Evolutionary conservation across 2,888 invertebrate genomes (phyloP).

Genomic region (Oxystoma pomonae): DNA sequence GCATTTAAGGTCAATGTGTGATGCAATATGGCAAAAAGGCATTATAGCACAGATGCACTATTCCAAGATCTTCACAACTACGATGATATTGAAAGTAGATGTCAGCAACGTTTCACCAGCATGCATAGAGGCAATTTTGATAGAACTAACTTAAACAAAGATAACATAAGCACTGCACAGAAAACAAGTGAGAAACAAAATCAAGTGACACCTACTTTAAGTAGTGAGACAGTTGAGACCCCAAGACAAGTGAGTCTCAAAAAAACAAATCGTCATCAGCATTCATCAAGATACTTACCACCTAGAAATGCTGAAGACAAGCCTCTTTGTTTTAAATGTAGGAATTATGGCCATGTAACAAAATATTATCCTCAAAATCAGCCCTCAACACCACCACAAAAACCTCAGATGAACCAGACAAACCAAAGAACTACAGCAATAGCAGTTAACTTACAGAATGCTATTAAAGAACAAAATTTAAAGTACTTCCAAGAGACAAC

Average conservation of each 20-base stretch:
- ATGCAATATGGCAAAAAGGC: neutral
- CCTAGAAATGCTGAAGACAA: neutral
- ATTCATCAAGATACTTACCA: neutral
- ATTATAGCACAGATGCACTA: neutral
- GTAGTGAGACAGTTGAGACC: neutral
- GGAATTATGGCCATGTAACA: conserved; percentile 7
- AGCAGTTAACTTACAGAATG: neutral
- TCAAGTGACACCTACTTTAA: neutral
- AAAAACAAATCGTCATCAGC: neutral
- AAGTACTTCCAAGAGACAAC: conserved; percentile 5
- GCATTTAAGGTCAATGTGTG: neutral
- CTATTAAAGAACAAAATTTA: neutral
- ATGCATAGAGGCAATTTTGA: neutral
- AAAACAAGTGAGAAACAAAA: neutral
- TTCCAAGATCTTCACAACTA: neutral
- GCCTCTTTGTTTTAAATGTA: neutral
- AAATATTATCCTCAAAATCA: conserved; percentile 1
- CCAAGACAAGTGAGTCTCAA: neutral
- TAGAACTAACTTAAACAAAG: neutral
- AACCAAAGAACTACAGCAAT: conserved; percentile 1
- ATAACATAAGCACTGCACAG: neutral
- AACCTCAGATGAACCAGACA: neutral
- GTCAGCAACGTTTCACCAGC: neutral
- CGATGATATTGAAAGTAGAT: neutral
- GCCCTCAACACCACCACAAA: neutral